Evolutionary conservation across 2,888 invertebrate species (phyloP).

Genomic region (Willowsia nigromaculata): DNA sequence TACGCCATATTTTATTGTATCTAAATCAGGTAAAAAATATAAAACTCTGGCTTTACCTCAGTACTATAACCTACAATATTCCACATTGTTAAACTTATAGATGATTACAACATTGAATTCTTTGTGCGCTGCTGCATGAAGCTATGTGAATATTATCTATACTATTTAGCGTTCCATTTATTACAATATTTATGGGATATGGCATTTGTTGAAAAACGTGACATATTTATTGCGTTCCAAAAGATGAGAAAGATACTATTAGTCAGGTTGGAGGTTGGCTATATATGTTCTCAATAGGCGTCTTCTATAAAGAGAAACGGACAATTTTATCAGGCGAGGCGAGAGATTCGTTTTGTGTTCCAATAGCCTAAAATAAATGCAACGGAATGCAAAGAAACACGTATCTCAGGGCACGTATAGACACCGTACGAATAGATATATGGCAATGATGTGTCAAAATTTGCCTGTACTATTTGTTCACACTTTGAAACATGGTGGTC

Average conservation of each 20-base stretch:
- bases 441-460: constrained; percentile 56
- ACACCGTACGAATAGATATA: neutral
- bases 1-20: no score
- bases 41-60: no score
- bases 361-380: neutral
- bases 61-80: no score
- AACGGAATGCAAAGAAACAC: neutral
- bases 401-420: neutral
- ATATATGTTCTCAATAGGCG: no score
- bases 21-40: no score
- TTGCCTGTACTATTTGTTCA: constrained; percentile 56
- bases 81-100: no score
- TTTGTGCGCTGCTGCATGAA: neutral
- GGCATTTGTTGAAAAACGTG: constrained; percentile 54
- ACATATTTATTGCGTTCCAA: constrained; percentile 46
- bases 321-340: neutral
- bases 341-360: constrained; percentile 15
- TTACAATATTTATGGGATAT: constrained; percentile 60
- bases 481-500: constrained; percentile 44
- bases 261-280: constrained; percentile 19
- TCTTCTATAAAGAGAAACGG: neutral
- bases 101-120: neutral
- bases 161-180: constrained; percentile 28
- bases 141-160: no score
- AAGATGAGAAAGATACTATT: constrained; percentile 15